phyloP scores from a whole-genome alignment of 2,113 vertebrate species.

The Otolemur garnettii region DNA sequence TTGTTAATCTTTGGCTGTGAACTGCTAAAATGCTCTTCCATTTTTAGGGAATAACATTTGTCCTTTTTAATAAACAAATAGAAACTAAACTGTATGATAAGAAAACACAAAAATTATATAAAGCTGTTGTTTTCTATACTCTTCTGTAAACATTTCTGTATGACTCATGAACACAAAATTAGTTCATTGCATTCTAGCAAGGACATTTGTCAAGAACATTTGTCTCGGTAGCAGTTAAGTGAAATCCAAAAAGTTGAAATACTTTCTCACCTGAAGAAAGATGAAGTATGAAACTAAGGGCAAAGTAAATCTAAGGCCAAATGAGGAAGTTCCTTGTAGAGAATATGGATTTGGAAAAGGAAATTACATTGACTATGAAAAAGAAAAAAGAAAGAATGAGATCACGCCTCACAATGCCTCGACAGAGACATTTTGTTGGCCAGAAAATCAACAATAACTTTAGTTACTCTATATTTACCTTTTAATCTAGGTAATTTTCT shows the following conservation, averaged over 20 bases:
- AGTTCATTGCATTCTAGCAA: too few species aligned
- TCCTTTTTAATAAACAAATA: background rate
- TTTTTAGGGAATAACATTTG: background rate
- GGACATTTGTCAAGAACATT: too few species aligned
- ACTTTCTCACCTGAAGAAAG: background rate
- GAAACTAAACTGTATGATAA: background rate
- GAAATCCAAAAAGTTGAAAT: background rate
- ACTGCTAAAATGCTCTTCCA: background rate
- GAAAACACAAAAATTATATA: too few species aligned
- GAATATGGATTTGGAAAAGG: background rate
- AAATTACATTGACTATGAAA: background rate
- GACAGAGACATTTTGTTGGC: background rate
- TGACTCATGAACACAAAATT: too few species aligned
- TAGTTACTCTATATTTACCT: background rate
- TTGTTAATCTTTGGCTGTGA: background rate
- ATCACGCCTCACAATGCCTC: background rate
- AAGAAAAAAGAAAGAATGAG: background rate
- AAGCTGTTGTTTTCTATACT: too few species aligned
- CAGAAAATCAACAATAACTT: background rate
- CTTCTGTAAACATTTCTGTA: too few species aligned
- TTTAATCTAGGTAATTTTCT: slow-evolving; percentile 5
- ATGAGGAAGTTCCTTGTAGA: background rate
- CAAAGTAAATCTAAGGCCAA: background rate
- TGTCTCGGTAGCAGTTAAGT: background rate
- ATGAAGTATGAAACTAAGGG: background rate